phyloP scores from a whole-genome alignment of 2,797 vertebrate genomes.

The Austrolebias charrua region DNA sequence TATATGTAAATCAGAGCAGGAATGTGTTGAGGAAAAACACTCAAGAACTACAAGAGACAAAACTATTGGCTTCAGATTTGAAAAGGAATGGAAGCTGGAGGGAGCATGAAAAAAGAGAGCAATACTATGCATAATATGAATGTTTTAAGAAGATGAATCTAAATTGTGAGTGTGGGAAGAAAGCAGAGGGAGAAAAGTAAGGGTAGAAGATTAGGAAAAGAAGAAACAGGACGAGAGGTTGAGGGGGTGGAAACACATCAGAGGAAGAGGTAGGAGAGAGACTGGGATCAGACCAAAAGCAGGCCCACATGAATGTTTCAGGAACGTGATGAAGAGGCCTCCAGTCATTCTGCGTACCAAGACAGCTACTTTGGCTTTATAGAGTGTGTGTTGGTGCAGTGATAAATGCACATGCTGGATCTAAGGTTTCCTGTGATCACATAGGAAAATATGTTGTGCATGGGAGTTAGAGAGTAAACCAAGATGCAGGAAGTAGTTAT shows the following conservation, averaged over 20 bases:
- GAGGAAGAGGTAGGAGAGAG: conserved; percentile 25
- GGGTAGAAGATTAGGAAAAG: conserved; percentile 36
- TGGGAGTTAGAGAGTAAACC: conserved; percentile 20
- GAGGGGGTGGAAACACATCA: conserved; percentile 50
- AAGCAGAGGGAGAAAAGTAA: conserved; percentile 15
- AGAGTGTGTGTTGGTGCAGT: conserved; percentile 21
- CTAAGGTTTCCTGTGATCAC: conserved; percentile 41
- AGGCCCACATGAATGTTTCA: conserved; percentile 53
- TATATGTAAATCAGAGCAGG: conserved; percentile 51
- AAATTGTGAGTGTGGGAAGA: conserved; percentile 38
- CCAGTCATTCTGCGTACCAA: conserved; percentile 35
- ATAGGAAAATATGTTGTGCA: conserved; percentile 12
- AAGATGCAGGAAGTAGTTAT: conserved; percentile 26
- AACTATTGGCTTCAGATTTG: conserved; percentile 16
- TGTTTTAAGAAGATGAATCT: conserved; percentile 31
- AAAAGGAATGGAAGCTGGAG: conserved; percentile 31
- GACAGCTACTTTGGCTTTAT: conserved; percentile 43
- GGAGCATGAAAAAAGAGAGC: conserved; percentile 2
- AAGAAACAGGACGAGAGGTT: conserved; percentile 40
- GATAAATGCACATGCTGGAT: conserved; percentile 43
- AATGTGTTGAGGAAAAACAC: conserved; percentile 29
- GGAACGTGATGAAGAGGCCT: conserved; percentile 32
- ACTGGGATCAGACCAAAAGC: conserved; percentile 32
- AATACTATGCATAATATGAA: conserved; percentile 12
- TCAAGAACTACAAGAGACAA: conserved; percentile 27